A percentile compares a stretch with the other conserved stretches of the same genome.
Evolutionary conservation across 2,888 invertebrate genomes (phyloP).

Genomic region (Melieria picta): DNA sequence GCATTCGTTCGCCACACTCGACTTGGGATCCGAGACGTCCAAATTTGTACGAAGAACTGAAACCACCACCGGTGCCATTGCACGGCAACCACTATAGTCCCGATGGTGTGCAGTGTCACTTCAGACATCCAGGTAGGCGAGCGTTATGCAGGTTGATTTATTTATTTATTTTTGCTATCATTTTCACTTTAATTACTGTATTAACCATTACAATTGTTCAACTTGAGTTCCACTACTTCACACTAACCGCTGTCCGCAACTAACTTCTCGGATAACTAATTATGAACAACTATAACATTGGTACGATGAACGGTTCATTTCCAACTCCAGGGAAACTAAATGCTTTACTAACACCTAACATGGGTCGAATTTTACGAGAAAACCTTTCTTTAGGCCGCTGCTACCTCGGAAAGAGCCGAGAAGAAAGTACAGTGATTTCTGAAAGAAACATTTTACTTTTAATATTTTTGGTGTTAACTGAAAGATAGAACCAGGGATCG

Average conservation of each 20-base stretch:
- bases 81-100: conserved; percentile 62
- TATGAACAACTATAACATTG: no score
- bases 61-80: conserved; percentile 72
- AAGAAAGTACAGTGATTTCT: no score
- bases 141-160: neutral
- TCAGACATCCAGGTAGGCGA: conserved; percentile 65
- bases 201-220: conserved; percentile 1
- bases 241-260: neutral
- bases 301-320: no score
- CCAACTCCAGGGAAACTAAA: no score
- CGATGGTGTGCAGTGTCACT: conserved; percentile 63
- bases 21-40: conserved; percentile 92
- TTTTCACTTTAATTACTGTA: neutral
- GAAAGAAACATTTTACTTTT: no score
- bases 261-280: neutral
- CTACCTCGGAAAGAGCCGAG: no score
- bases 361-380: no score
- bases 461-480: no score
- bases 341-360: no score
- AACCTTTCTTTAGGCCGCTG: no score
- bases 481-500: no score
- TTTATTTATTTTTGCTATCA: conserved; percentile 18
- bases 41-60: conserved; percentile 86
- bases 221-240: neutral
- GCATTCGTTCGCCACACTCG: conserved; percentile 70